These are phyloP conservation scores for Micrastur ruficollis DNA, from an alignment of 2,797 vertebrate genomes.

Conservation along the genomic window DNA sequence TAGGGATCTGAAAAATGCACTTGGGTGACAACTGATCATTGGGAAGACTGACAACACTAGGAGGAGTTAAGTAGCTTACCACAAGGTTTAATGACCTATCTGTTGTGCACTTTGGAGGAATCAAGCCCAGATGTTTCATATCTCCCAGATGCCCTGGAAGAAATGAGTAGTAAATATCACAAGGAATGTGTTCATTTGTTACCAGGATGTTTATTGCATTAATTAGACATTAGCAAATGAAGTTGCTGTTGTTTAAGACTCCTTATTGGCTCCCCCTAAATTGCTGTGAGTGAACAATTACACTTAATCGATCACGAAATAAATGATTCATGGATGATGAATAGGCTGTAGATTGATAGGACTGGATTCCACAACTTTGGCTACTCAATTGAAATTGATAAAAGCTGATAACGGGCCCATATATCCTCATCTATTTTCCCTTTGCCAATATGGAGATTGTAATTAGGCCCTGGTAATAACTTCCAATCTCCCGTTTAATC, in stretches of 20 bases:
- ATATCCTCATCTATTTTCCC: constrained; percentile 86
- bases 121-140: constrained; percentile 87
- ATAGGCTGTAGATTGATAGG: constrained; percentile 91
- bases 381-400: constrained; percentile 94
- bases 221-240: constrained; percentile 98
- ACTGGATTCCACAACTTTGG: constrained; percentile 86
- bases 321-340: constrained; percentile 99
- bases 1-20: constrained; percentile 19
- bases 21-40: constrained; percentile 41
- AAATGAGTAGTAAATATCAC: constrained; percentile 78
- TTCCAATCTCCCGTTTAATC: constrained; percentile 88
- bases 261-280: constrained; percentile 93
- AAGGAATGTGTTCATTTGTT: constrained; percentile 90
- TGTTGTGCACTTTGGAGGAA: constrained; percentile 75
- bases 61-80: constrained; percentile 70
- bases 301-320: constrained; percentile 96
- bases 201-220: constrained; percentile 91
- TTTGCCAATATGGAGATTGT: constrained; percentile 89
- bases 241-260: constrained; percentile 87
- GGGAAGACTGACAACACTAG: constrained; percentile 53
- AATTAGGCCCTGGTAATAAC: constrained; percentile 93
- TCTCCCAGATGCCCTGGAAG: constrained; percentile 82
- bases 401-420: constrained; percentile 84
- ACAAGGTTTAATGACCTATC: constrained; percentile 73
- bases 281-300: constrained; percentile 97